Evolutionary conservation across 2,113 vertebrate genomes (phyloP).

Genomic region (Argyrosomus japonicus): DNA sequence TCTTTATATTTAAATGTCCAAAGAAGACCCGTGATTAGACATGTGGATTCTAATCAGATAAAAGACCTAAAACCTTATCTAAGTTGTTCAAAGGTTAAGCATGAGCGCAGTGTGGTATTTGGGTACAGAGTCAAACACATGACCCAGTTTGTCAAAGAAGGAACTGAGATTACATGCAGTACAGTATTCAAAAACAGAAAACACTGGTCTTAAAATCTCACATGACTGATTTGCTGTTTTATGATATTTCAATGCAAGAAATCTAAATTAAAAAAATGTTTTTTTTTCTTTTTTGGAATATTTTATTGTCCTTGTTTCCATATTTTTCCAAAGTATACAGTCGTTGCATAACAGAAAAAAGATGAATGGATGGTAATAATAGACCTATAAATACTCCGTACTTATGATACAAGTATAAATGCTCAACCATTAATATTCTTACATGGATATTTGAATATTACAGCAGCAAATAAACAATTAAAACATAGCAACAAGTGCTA

Average conservation of each 20-base stretch:
- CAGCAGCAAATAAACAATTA: slow-evolving; percentile 47
- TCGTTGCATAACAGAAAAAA: slow-evolving; percentile 25
- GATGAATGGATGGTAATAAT: slow-evolving; percentile 9
- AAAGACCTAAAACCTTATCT: slow-evolving; percentile 35
- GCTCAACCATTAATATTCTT: slow-evolving; percentile 22
- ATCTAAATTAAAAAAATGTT: not conserved
- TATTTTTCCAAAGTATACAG: slow-evolving; percentile 24
- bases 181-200: not conserved
- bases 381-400: slow-evolving; percentile 40
- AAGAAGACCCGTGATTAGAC: not conserved
- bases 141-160: not conserved
- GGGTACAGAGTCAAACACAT: not conserved
- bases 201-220: not conserved
- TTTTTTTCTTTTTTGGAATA: not conserved
- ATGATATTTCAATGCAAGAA: not conserved
- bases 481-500: slow-evolving; percentile 35
- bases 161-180: not conserved
- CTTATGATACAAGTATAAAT: slow-evolving; percentile 11
- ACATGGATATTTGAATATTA: slow-evolving; percentile 29
- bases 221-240: not conserved
- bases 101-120: not conserved
- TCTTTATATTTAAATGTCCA: not conserved
- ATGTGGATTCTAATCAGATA: not conserved
- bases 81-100: slow-evolving; percentile 38
- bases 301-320: slow-evolving; percentile 48